Evolutionary conservation across 2,888 invertebrate species (phyloP).

Genomic region (Eurois occulta): DNA sequence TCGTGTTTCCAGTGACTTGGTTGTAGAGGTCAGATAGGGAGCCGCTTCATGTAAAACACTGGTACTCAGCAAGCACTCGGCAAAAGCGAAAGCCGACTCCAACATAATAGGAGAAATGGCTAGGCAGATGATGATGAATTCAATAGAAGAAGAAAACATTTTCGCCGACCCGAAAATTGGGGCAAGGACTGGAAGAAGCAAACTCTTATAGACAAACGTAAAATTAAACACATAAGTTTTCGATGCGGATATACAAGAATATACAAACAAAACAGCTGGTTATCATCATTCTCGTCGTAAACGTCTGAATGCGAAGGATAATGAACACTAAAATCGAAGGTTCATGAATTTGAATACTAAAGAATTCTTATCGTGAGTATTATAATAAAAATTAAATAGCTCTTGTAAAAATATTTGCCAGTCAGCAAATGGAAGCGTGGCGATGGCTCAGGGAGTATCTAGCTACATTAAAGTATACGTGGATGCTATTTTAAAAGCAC

Average conservation of each 20-base stretch:
- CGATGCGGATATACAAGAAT: conserved; percentile 23
- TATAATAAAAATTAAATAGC: not conserved
- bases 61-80: not conserved
- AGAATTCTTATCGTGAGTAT: not conserved
- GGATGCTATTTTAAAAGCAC: not conserved
- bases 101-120: not conserved
- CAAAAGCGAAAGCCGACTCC: not conserved
- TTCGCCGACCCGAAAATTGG: not conserved
- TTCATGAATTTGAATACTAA: not conserved
- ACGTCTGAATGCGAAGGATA: conserved; percentile 17
- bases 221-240: not conserved
- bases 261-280: conserved; percentile 29
- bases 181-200: not conserved
- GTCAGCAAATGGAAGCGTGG: not conserved
- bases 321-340: conserved; percentile 28
- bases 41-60: not conserved
- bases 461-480: not conserved
- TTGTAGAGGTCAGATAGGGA: not conserved
- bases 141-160: not conserved
- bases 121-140: not conserved
- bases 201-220: not conserved
- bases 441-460: not conserved
- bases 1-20: not conserved
- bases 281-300: conserved; percentile 37
- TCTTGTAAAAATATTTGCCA: not conserved